phyloP scores from a whole-genome alignment of 2,888 invertebrate genomes.

The Melieria crassipennis region DNA sequence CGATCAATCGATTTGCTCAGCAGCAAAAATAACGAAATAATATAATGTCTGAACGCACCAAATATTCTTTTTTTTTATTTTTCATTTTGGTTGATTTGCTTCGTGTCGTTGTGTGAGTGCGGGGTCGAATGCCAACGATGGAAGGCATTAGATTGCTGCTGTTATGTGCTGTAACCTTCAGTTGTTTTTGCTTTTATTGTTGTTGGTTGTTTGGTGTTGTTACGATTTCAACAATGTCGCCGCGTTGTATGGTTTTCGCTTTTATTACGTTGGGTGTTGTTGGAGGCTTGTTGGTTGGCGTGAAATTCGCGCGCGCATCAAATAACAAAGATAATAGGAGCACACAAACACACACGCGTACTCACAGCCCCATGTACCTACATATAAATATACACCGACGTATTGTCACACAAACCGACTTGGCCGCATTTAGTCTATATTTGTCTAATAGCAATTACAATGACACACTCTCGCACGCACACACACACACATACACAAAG shows the following conservation, averaged over 20 bases:
- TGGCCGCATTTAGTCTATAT: too few relatives aligned
- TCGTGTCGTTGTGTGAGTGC: too few relatives aligned
- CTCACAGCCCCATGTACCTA: background rate
- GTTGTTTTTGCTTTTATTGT: background rate
- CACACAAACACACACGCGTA: background rate
- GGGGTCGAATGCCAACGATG: too few relatives aligned
- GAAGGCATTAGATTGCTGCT: too few relatives aligned
- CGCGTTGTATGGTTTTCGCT: background rate
- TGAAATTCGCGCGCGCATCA: background rate
- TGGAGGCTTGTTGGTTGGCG: background rate
- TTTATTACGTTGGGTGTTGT: conserved; percentile 8
- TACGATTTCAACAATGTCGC: too few relatives aligned
- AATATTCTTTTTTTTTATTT: too few relatives aligned
- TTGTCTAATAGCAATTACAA: too few relatives aligned
- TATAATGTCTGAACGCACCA: background rate
- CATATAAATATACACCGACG: conserved; percentile 5
- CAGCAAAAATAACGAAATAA: background rate
- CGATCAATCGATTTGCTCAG: conserved; percentile 20
- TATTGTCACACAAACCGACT: too few relatives aligned
- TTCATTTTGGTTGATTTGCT: too few relatives aligned
- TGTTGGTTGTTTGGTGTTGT: background rate
- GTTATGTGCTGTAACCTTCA: background rate
- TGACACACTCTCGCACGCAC: background rate
- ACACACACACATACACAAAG: background rate
- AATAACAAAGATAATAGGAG: background rate